Evolutionary conservation across 1,140 invertebrate genomes (phyloP).

Genomic region (Olivierus martensii): DNA sequence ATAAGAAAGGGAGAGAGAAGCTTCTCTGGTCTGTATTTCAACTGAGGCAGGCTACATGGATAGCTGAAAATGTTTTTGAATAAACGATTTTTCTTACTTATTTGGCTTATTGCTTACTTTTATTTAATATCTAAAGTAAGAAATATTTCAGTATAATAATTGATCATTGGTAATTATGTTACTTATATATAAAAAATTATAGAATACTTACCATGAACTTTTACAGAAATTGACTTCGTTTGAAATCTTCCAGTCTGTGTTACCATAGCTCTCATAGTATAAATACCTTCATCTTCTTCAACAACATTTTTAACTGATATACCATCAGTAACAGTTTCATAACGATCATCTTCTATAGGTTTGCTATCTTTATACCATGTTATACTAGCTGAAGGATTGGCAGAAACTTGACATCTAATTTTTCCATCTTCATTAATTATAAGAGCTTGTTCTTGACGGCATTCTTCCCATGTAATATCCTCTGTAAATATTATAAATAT

Average conservation of each 20-base stretch:
- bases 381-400: conserved; percentile 63
- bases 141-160: no score
- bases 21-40: no score
- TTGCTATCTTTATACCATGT: conserved; percentile 70
- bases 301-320: conserved; percentile 60
- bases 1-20: no score
- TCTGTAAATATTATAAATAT: conserved; percentile 39
- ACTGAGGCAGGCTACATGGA: no score
- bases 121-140: no score
- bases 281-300: conserved; percentile 66
- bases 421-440: conserved; percentile 55
- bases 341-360: conserved; percentile 44
- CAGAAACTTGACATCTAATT: conserved; percentile 66
- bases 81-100: no score
- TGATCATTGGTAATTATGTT: no score
- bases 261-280: conserved; percentile 69
- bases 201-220: conserved; percentile 38
- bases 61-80: no score
- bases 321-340: conserved; percentile 57
- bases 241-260: conserved; percentile 57
- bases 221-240: conserved; percentile 56
- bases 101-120: no score
- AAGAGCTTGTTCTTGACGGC: conserved; percentile 66
- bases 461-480: conserved; percentile 67
- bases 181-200: no score